Conservation (phyloP, 2,888 invertebrate species). For the Trissonchulus sp. region DNA sequence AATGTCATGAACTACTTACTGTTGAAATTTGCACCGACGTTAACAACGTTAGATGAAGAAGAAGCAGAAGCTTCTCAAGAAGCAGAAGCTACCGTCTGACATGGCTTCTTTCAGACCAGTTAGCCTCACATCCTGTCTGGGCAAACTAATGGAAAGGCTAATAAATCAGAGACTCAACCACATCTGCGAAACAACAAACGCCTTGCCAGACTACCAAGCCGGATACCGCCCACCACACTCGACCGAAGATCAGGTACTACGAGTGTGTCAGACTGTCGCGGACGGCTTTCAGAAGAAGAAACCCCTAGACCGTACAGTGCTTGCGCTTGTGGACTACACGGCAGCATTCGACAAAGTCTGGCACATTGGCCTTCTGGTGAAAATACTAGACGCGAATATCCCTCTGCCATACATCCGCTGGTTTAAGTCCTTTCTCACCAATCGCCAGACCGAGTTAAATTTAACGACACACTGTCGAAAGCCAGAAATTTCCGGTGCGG, state of each 20-base stretch:
- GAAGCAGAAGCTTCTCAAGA: too few species aligned
- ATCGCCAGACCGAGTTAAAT: neutral
- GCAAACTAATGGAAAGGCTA: neutral
- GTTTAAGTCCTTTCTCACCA: neutral
- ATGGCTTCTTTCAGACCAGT: neutral
- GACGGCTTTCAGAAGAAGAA: slow-evolving; percentile 3
- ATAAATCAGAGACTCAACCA: neutral
- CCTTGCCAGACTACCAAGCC: neutral
- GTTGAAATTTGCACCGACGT: too few species aligned
- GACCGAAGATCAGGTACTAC: slow-evolving; percentile 6
- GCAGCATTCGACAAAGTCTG: neutral
- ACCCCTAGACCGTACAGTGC: neutral
- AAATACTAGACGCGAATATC: neutral
- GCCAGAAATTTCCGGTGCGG: neutral
- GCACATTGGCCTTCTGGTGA: neutral
- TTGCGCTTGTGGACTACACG: neutral
- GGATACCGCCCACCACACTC: neutral
- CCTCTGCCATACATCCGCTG: neutral
- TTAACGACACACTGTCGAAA: neutral
- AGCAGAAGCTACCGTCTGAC: neutral
- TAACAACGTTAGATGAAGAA: too few species aligned
- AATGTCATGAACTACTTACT: too few species aligned
- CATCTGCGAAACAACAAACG: neutral
- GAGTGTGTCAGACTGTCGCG: neutral
- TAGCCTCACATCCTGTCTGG: neutral